These are phyloP conservation scores for Leptopilina myrica DNA, from an alignment of 2,888 invertebrate species.

Conservation along the genomic window DNA sequence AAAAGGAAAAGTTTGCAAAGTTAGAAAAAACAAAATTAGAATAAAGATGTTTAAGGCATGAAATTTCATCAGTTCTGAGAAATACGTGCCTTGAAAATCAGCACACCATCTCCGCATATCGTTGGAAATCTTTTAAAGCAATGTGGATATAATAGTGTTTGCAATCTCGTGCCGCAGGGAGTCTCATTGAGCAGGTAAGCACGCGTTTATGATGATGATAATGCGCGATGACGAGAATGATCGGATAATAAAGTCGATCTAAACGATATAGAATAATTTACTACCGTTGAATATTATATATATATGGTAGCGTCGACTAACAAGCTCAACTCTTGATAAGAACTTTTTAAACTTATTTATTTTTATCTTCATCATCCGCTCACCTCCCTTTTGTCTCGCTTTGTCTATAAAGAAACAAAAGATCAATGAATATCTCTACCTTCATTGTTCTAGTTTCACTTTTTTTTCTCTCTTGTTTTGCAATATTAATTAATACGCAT, in stretches of 20 bases:
- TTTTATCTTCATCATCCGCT: not conserved
- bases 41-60: not conserved
- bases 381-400: not conserved
- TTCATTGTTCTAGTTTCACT: no score
- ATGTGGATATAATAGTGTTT: conserved; percentile 34
- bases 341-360: not conserved
- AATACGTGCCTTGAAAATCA: conserved; percentile 9
- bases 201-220: conserved; percentile 54
- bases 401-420: not conserved
- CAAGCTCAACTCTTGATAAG: conserved; percentile 12
- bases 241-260: conserved; percentile 58
- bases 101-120: conserved; percentile 12
- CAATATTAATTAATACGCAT: no score
- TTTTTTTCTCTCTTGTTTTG: no score
- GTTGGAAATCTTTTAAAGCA: conserved; percentile 19
- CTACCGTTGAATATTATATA: conserved; percentile 48
- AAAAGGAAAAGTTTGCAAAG: not conserved
- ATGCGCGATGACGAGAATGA: conserved; percentile 59
- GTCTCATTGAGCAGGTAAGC: conserved; percentile 54
- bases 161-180: conserved; percentile 45
- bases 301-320: conserved; percentile 14
- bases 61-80: conserved; percentile 11
- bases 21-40: not conserved
- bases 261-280: conserved; percentile 62
- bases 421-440: not conserved